Percentiles rank a stretch among this genome's conserved stretches.
Conservation (phyloP, 2,888 invertebrate genomes). For the Mantis religiosa region DNA sequence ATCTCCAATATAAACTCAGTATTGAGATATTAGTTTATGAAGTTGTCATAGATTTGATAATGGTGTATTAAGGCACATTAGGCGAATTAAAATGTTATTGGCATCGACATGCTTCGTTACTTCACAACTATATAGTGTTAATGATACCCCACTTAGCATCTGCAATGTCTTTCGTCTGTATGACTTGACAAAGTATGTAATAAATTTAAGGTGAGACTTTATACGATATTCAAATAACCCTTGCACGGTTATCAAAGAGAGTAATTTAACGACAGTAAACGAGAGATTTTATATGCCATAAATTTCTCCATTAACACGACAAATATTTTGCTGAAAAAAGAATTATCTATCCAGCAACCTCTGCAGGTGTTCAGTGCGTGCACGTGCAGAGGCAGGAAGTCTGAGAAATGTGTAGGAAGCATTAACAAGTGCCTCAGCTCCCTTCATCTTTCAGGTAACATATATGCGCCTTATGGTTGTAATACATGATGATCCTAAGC, state of each 20-base stretch:
- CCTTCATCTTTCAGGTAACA: neutral
- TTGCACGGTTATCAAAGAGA: neutral
- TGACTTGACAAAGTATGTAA: neutral
- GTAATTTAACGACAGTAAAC: neutral
- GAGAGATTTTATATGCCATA: neutral
- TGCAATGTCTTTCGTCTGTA: neutral
- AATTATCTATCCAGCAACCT: neutral
- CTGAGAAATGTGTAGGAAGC: neutral
- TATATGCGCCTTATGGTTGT: neutral
- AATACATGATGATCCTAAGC: neutral
- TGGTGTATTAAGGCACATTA: too few species aligned
- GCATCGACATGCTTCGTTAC: neutral
- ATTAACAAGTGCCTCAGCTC: neutral
- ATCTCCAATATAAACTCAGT: too few species aligned
- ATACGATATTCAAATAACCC: neutral
- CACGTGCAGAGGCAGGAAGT: neutral
- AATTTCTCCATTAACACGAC: neutral
- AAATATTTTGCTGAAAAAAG: neutral
- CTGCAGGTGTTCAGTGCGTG: neutral
- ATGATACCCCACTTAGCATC: neutral
- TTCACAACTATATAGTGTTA: neutral
- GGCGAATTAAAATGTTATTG: neutral
- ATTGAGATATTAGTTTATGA: too few species aligned
- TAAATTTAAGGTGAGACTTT: neutral
- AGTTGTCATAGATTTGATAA: too few species aligned